A percentile compares a stretch with the other conserved stretches of the same genome.
Evolutionary conservation across 2,113 vertebrate genomes (phyloP).

Genomic region (Procapra przewalskii): DNA sequence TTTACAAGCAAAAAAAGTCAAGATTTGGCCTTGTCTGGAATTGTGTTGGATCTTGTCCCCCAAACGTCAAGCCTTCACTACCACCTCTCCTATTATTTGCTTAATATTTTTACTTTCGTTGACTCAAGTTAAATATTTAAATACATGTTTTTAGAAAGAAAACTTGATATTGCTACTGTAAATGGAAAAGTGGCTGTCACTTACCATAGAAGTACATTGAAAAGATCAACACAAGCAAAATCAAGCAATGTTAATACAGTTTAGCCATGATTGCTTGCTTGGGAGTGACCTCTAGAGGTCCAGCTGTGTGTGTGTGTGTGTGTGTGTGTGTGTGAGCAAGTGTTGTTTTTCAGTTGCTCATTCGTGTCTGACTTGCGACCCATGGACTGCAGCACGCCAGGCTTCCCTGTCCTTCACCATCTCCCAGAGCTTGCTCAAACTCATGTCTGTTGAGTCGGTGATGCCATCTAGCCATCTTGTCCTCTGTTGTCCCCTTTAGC

Average conservation of each 20-base stretch:
- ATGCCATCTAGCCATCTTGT: neutral
- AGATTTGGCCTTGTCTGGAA: neutral
- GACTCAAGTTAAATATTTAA: neutral
- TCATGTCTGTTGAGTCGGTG: neutral
- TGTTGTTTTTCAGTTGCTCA: neutral
- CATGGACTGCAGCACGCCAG: neutral
- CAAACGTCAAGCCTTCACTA: neutral
- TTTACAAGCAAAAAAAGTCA: neutral
- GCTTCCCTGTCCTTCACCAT: neutral
- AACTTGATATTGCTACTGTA: neutral
- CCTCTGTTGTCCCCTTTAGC: neutral
- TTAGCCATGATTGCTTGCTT: neutral
- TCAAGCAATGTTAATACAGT: neutral
- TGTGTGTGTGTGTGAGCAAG: neutral
- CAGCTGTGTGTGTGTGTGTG: neutral
- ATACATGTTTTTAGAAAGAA: neutral
- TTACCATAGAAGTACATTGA: neutral
- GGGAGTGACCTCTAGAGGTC: neutral
- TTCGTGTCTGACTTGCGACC: neutral
- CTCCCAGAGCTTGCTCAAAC: neutral
- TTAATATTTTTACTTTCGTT: neutral
- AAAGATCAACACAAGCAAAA: neutral
- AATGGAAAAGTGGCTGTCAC: neutral
- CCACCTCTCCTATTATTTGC: neutral
- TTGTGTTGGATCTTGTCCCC: neutral